Evolutionary conservation across 2,888 invertebrate genomes (phyloP), one percentile per base, ranked within the genome.

Genomic region (Drosophila paracracens): DNA sequence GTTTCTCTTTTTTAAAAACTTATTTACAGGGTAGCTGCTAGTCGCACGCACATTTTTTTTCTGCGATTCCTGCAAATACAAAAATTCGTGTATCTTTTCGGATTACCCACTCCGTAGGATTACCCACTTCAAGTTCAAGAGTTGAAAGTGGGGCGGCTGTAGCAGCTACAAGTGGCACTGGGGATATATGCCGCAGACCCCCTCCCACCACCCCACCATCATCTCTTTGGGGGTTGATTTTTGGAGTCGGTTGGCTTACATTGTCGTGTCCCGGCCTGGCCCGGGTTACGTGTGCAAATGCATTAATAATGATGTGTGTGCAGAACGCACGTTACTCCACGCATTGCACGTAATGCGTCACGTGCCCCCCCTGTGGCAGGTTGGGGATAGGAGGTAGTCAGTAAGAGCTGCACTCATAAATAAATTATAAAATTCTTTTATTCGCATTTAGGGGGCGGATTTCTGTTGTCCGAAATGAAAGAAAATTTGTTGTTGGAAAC

Each of bases 251-350:
- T 36, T 31, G 29, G 46, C 66, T 52, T 38, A 50, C 52, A 25
- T 25, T 8, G 46, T 1, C 16, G 46, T 25, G 46, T 4, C 16
- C 25, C 38, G 38, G 18, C 38, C 38, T 0, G 36, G 13, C 7
- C 16, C 51, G 70, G 70, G 50, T 84, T 83, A 80, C 83, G 70
- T 89, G 87, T 74, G 71, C 71, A 79, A 87, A 86, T 86, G 88
- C 89, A 86, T 86, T 89, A 86, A 87, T 86, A 86, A 86, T 86
- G 85, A 86, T 82, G 88, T 90, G 85, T 88, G 88, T 85, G 80
- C 70, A 73, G 66, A 79, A 77, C 82, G 74, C 85, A 85, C 88
- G 82, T 79, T 79, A 89, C 54, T 54, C 58, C 57, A 79, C 71
- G 70, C 71, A 72, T 33, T 88, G 79, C 82, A 86, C 77, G 88